Conservation (phyloP, 2,797 vertebrate genomes). For the Chelmon rostratus region DNA sequence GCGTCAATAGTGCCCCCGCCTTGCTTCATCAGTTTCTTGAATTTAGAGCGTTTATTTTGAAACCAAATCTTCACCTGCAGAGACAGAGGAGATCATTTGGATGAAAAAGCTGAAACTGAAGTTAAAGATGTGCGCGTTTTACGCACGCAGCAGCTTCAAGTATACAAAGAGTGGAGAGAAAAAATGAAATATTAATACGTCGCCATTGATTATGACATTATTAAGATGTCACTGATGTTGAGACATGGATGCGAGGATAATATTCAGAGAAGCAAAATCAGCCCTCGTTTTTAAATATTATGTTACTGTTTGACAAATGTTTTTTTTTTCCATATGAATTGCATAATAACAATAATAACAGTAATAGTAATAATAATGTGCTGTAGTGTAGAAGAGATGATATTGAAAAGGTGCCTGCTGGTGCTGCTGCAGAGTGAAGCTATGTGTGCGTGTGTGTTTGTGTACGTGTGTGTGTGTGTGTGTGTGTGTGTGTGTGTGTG, state of each 20-base stretch:
- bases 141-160: conserved; percentile 14
- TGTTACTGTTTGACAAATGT: background rate
- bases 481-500: background rate
- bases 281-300: background rate
- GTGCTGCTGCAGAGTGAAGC: conserved; percentile 28
- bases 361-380: conserved; percentile 16
- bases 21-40: conserved; percentile 97
- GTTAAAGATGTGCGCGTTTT: conserved; percentile 3
- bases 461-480: conserved; percentile 8
- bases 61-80: conserved; percentile 96
- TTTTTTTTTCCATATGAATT: no score
- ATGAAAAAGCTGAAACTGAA: fast-evolving
- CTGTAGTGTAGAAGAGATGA: background rate
- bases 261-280: background rate
- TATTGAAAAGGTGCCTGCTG: background rate
- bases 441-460: conserved; percentile 14
- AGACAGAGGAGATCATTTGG: background rate
- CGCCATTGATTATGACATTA: background rate
- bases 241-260: background rate
- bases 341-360: conserved; percentile 18
- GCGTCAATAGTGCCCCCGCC: conserved; percentile 93
- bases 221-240: background rate
- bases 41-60: conserved; percentile 96
- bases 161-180: background rate
- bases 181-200: background rate